These are phyloP conservation scores for Erebia ligea DNA, from an alignment of 2,888 invertebrate species.

Conservation along the genomic window DNA sequence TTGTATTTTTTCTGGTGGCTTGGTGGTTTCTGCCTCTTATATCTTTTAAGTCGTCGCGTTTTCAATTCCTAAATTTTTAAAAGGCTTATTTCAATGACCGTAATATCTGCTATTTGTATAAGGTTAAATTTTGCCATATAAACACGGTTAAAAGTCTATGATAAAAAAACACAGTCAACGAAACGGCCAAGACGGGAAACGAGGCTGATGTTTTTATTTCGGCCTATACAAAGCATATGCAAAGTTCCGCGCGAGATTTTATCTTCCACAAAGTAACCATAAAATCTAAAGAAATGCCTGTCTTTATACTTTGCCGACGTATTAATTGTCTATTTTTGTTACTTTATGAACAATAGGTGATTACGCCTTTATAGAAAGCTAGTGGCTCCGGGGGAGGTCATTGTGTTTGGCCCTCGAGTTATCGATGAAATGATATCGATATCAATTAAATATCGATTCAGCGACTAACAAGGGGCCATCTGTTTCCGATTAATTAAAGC, in stretches of 20 bases:
- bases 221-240: conserved; percentile 19
- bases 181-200: conserved; percentile 6
- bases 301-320: conserved; percentile 39
- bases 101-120: no score
- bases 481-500: conserved; percentile 78
- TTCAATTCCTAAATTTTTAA: no score
- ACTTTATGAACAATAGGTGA: conserved; percentile 77
- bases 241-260: conserved; percentile 23
- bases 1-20: no score
- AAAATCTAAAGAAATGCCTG: conserved; percentile 33
- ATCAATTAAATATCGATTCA: conserved; percentile 77
- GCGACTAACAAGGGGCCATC: conserved; percentile 78
- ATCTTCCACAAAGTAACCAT: conserved; percentile 31
- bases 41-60: no score
- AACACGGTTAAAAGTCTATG: background rate
- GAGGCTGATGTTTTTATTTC: background rate
- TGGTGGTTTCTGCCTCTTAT: no score
- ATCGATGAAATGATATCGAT: conserved; percentile 54
- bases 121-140: background rate
- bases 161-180: background rate
- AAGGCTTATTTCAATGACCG: no score
- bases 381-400: conserved; percentile 69
- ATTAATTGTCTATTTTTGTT: conserved; percentile 68
- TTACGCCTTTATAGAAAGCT: conserved; percentile 76
- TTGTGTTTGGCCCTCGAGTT: conserved; percentile 69